Conservation (phyloP, 2,113 vertebrate species). For the Pseudopodoces humilis region DNA sequence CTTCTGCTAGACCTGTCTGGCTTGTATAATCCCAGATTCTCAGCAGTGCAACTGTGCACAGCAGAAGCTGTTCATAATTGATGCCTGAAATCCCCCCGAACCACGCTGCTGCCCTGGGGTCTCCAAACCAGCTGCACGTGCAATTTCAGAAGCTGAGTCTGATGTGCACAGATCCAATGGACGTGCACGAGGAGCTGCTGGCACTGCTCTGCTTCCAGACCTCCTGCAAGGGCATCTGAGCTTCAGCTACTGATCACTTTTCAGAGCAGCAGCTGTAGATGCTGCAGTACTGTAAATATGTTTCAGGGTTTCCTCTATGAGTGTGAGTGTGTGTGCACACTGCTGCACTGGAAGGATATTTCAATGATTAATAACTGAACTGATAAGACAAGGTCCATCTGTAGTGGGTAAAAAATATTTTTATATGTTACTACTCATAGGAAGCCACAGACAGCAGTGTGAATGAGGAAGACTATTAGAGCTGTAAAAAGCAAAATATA, state of each 20-base stretch:
- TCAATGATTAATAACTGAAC: not conserved
- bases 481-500: not conserved
- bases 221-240: not conserved
- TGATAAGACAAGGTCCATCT: not conserved
- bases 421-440: not conserved
- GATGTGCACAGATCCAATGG: not conserved
- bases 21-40: constrained; percentile 39
- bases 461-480: not conserved
- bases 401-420: too few species aligned
- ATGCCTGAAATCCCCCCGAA: not conserved
- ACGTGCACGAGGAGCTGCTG: not conserved
- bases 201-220: not conserved
- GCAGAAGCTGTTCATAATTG: constrained; percentile 50
- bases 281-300: not conserved
- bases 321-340: not conserved
- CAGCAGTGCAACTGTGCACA: not conserved
- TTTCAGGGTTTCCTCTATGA: not conserved
- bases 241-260: not conserved
- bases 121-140: not conserved
- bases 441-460: not conserved
- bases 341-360: not conserved
- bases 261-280: not conserved
- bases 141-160: not conserved
- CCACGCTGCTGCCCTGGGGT: not conserved
- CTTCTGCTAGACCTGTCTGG: constrained; percentile 45